Conservation (phyloP, 2,797 vertebrate species). For the Urophycis tenuis region DNA sequence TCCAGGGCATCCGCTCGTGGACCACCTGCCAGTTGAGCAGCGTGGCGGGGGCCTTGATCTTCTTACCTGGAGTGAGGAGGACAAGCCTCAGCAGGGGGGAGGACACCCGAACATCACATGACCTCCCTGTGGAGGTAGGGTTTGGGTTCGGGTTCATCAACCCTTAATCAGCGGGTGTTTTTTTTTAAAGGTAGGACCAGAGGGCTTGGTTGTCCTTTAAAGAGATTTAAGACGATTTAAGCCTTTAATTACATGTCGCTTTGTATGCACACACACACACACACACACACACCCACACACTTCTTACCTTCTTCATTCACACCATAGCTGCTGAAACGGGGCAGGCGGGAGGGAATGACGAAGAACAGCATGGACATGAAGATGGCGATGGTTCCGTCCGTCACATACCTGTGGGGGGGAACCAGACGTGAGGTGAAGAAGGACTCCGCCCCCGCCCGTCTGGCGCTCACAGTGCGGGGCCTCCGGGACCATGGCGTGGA, state of each 20-base stretch:
- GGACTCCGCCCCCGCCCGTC: background rate
- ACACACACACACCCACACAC: background rate
- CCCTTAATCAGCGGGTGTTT: background rate
- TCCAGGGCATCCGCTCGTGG: conserved; percentile 88
- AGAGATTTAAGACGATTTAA: too few species aligned
- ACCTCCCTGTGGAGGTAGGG: too few species aligned
- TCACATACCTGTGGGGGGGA: conserved; percentile 62
- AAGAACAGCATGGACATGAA: conserved; percentile 77
- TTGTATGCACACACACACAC: background rate
- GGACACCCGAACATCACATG: background rate
- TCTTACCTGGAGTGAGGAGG: conserved; percentile 35
- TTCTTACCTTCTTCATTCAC: conserved; percentile 27
- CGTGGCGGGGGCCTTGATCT: conserved; percentile 43
- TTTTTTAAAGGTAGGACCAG: background rate
- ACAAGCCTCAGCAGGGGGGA: background rate
- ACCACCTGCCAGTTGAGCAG: conserved; percentile 76
- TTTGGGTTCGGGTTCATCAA: background rate
- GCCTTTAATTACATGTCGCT: too few species aligned
- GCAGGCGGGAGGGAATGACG: conserved; percentile 71
- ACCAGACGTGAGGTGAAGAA: conserved; percentile 1
- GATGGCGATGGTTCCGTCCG: conserved; percentile 81
- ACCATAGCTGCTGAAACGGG: conserved; percentile 31
- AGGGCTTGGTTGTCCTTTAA: background rate
- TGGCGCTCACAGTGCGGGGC: too few species aligned
- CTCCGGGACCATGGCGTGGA: too few species aligned